These are phyloP conservation scores for Holothuria leucospilota DNA, from an alignment of 53 echinoderm and acorn worm species.

Conservation along the genomic window DNA sequence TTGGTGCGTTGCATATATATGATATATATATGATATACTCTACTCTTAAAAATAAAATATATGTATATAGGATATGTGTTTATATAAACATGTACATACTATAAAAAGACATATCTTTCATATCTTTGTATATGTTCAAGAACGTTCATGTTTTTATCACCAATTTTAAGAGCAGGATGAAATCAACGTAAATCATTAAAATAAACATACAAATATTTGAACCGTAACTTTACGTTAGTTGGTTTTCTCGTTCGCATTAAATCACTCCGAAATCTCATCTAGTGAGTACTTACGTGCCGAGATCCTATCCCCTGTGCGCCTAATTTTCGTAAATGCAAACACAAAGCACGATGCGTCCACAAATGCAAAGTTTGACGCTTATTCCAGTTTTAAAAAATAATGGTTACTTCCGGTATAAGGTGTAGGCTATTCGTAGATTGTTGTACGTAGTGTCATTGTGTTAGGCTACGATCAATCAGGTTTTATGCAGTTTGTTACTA, in stretches of 20 bases:
- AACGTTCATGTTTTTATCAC: constrained; percentile 38
- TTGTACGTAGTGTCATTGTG: no score
- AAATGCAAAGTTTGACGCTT: no score
- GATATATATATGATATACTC: constrained; percentile 50
- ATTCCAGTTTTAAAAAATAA: no score
- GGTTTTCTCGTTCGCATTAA: constrained; percentile 14
- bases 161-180: constrained; percentile 23
- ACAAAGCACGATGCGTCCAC: no score
- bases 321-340: constrained; percentile 16
- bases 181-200: constrained; percentile 43
- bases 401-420: no score
- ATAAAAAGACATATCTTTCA: constrained; percentile 43
- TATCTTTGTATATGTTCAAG: constrained; percentile 31
- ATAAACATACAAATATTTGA: constrained; percentile 26
- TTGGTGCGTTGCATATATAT: constrained; percentile 45
- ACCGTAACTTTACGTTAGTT: no score
- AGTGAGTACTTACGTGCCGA: constrained; percentile 18
- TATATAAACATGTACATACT: constrained; percentile 43
- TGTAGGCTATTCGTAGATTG: no score
- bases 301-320: background rate
- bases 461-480: no score
- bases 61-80: constrained; percentile 46
- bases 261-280: constrained; percentile 27
- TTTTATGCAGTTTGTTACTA: no score
- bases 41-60: constrained; percentile 47